Evolutionary conservation across 2,797 vertebrate species (phyloP).

Genomic region (Enteromius unitaeniatus): DNA sequence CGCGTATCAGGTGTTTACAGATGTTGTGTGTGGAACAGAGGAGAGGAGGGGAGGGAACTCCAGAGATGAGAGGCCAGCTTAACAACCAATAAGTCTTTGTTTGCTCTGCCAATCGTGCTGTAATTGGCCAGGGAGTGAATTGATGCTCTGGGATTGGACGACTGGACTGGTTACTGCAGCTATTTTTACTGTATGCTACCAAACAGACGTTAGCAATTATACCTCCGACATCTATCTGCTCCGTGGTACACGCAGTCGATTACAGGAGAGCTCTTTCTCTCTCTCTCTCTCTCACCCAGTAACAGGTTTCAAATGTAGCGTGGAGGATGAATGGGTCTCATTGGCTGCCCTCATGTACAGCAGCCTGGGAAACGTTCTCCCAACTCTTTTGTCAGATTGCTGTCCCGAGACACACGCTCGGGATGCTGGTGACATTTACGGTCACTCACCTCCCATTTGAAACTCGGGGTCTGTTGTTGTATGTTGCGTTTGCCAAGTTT

Average conservation of each 20-base stretch:
- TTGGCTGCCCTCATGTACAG: slow-evolving; percentile 25
- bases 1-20: slow-evolving; percentile 95
- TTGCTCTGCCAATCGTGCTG: slow-evolving; percentile 90
- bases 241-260: slow-evolving; percentile 30
- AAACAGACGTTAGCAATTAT: slow-evolving; percentile 70
- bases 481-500: slow-evolving; percentile 50
- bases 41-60: slow-evolving; percentile 57
- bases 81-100: slow-evolving; percentile 92
- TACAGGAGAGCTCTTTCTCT: slow-evolving; percentile 30
- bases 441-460: slow-evolving; percentile 65
- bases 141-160: slow-evolving; percentile 83
- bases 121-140: slow-evolving; percentile 89
- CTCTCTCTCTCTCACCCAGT: slow-evolving; percentile 33
- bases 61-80: slow-evolving; percentile 82
- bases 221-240: slow-evolving; percentile 44
- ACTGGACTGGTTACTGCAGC: slow-evolving; percentile 73
- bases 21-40: slow-evolving; percentile 76
- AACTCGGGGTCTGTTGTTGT: slow-evolving; percentile 53
- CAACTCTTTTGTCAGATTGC: slow-evolving; percentile 50
- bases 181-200: slow-evolving; percentile 75
- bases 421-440: slow-evolving; percentile 37
- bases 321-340: slow-evolving; percentile 48
- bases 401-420: slow-evolving; percentile 42
- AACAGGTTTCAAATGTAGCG: slow-evolving; percentile 50
- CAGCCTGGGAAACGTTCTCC: slow-evolving; percentile 43